phyloP scores from a whole-genome alignment of 2,113 vertebrate species.

The Dasyprocta punctata region DNA sequence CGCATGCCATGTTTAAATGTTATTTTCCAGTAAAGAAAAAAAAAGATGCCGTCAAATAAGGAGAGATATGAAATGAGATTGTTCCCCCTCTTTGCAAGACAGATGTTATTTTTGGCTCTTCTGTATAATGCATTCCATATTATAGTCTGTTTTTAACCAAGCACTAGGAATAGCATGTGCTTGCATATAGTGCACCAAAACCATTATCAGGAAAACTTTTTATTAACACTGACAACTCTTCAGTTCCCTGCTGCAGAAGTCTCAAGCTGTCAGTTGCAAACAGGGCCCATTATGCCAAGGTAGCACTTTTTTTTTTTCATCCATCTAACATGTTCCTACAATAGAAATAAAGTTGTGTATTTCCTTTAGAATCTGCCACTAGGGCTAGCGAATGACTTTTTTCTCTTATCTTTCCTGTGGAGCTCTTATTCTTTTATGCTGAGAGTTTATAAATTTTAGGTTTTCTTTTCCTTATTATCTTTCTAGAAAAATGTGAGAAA shows the following conservation, averaged over 20 bases:
- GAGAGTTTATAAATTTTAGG: neutral
- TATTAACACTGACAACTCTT: slow-evolving; percentile 82
- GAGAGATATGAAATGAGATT: slow-evolving; percentile 83
- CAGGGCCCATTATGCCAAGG: slow-evolving; percentile 55
- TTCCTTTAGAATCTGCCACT: slow-evolving; percentile 24
- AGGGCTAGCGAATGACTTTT: neutral
- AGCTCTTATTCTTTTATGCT: slow-evolving; percentile 12
- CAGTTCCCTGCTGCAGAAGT: slow-evolving; percentile 65
- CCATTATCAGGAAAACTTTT: slow-evolving; percentile 82
- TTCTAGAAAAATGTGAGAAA: slow-evolving; percentile 49
- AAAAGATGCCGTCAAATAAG: slow-evolving; percentile 76
- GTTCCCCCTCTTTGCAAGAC: slow-evolving; percentile 84
- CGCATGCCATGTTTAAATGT: slow-evolving; percentile 76
- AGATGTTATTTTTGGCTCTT: slow-evolving; percentile 88
- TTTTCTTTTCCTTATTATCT: slow-evolving; percentile 47
- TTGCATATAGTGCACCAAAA: slow-evolving; percentile 80
- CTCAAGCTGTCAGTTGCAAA: slow-evolving; percentile 68
- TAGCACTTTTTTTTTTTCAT: slow-evolving; percentile 40
- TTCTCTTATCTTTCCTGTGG: slow-evolving; percentile 39
- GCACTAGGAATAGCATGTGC: slow-evolving; percentile 83
- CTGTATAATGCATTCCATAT: slow-evolving; percentile 85
- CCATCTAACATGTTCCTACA: neutral
- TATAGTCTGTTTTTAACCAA: slow-evolving; percentile 83
- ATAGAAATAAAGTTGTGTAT: slow-evolving; percentile 39
- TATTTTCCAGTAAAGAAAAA: slow-evolving; percentile 77